Conservation (phyloP, 2,113 vertebrate genomes). For the Tachycineta bicolor region DNA sequence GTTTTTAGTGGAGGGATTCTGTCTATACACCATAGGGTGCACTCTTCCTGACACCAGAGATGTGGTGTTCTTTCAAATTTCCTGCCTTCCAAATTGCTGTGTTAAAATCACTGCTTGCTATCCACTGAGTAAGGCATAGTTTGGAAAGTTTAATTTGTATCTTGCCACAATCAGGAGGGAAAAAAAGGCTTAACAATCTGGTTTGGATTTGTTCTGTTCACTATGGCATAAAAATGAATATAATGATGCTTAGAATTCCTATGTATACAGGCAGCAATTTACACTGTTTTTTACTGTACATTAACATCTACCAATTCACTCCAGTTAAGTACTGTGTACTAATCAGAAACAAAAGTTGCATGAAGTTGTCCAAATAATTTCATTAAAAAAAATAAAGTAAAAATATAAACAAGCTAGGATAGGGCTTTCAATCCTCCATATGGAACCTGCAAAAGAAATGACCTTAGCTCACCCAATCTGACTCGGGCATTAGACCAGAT, state of each 20-base stretch:
- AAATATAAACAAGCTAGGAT: background rate
- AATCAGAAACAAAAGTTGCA: background rate
- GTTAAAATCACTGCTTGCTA: background rate
- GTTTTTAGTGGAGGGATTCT: background rate
- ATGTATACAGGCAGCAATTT: background rate
- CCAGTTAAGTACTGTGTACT: background rate
- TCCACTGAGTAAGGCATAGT: background rate
- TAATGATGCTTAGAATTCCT: background rate
- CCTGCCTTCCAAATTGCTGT: background rate
- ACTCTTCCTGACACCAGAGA: background rate
- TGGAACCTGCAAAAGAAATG: background rate
- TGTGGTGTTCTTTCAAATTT: background rate
- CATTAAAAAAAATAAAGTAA: background rate
- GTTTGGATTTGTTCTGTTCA: slow-evolving; percentile 7
- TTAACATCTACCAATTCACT: background rate
- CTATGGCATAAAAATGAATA: background rate
- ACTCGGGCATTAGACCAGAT: background rate
- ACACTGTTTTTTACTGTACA: background rate
- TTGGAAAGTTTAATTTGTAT: background rate
- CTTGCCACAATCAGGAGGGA: background rate
- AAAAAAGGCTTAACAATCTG: background rate
- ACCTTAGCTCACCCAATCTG: background rate
- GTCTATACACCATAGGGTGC: background rate
- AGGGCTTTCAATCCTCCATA: background rate
- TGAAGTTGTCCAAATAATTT: background rate